Evolutionary conservation across 1,140 invertebrate genomes (phyloP), one percentile per base, ranked within the genome.

Genomic region (Mizuhopecten yessoensis): DNA sequence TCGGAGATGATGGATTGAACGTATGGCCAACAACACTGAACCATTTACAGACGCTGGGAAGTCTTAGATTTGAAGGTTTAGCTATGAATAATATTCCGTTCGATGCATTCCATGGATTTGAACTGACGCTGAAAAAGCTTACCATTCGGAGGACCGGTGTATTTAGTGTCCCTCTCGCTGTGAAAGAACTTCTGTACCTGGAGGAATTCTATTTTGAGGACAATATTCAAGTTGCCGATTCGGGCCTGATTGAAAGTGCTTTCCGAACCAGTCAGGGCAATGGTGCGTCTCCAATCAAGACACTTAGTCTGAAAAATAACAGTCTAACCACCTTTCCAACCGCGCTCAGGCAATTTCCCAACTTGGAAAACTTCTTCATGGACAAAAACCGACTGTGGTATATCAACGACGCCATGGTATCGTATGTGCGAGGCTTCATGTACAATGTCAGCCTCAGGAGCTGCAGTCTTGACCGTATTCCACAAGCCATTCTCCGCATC

Each of bases 91-190:
- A 75, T 29, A 75, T 75, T 29, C 57, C 57, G 5, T 75, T 75
- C n/a, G 57, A n/a, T 75, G 57, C 57, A 29, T 75, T 75, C 57
- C 57, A 75, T n/a, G 57, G 57, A 29, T 75, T 75, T 75, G 57
- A 75, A 75, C 57, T 75, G 57, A 75, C 57, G 2, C 29, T 75
- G n/a, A 23, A n/a, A 9, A 75, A 75, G 29, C 57, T 75, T 11
- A 75, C 57, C 23, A 5, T 75, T 0, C 57, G 57, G 3, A n/a
- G 57, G n/a, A 75, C 57, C 23, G 23, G 23, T 1, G n/a, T 75
- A 75, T n/a, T 11, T 0, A 13, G 23, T 29, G 23, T 75, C 5
- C 57, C 57, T 29, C 23, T n/a, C 0, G 57, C 57, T 29, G n/a
- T 75, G 29, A 75, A 75, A 75, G 57, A 75, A 75, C 57, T 75